Evolutionary conservation across 2,113 vertebrate genomes (phyloP).

Genomic region (Oxygymnocypris stewartii): DNA sequence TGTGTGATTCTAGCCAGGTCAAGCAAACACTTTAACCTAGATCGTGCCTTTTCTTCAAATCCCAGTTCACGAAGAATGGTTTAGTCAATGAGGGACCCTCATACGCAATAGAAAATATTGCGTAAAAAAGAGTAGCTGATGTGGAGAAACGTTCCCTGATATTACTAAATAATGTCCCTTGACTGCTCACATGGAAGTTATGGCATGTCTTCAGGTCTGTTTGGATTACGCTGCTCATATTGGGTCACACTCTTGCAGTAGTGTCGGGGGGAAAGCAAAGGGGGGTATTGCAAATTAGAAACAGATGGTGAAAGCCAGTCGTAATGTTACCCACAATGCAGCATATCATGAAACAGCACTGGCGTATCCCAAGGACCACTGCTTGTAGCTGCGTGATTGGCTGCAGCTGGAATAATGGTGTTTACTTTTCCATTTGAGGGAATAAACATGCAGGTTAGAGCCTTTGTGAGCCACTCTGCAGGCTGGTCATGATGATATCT

Average conservation of each 20-base stretch:
- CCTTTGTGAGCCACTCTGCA: not conserved
- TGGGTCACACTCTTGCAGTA: slow-evolving; percentile 39
- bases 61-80: not conserved
- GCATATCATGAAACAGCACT: slow-evolving; percentile 1
- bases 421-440: slow-evolving; percentile 29
- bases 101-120: slow-evolving; percentile 10
- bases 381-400: not conserved
- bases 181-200: slow-evolving; percentile 8
- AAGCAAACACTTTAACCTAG: slow-evolving; percentile 10
- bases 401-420: not conserved
- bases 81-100: not conserved
- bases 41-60: not conserved
- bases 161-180: slow-evolving; percentile 7
- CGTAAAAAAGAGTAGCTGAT: not conserved
- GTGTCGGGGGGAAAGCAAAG: slow-evolving; percentile 53
- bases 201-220: slow-evolving; percentile 46
- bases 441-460: slow-evolving; percentile 16
- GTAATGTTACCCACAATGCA: slow-evolving; percentile 46
- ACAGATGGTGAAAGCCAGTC: slow-evolving; percentile 65
- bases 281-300: slow-evolving; percentile 67
- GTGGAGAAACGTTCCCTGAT: not conserved
- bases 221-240: slow-evolving; percentile 48
- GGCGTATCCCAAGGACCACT: slow-evolving; percentile 46
- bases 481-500: not conserved
- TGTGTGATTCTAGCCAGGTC: not conserved